Percentiles rank a stretch among this genome's conserved stretches.
These are phyloP conservation scores for Antrozous pallidus DNA, from an alignment of 2,797 vertebrate genomes.

Conservation along the genomic window DNA sequence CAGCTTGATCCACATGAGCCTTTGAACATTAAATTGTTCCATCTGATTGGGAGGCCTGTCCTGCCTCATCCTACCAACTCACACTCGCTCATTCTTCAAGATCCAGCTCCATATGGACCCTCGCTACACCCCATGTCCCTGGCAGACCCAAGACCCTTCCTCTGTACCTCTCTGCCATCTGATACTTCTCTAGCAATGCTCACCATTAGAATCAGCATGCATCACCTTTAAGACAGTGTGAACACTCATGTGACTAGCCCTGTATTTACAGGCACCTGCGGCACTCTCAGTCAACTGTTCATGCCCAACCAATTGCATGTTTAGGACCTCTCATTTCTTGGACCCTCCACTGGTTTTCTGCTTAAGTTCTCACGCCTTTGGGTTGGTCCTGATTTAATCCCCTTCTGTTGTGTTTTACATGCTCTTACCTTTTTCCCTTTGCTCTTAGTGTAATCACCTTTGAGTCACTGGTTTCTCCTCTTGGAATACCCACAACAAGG, in stretches of 20 bases:
- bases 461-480: neutral
- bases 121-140: neutral
- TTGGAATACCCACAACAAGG: neutral
- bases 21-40: neutral
- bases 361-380: neutral
- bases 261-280: neutral
- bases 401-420: neutral
- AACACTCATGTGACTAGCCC: neutral
- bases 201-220: neutral
- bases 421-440: neutral
- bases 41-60: neutral
- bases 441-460: neutral
- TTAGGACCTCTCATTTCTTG: neutral
- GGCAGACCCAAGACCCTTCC: neutral
- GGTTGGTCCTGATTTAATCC: neutral
- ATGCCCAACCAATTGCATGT: neutral
- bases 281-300: neutral
- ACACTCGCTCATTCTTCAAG: neutral
- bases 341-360: neutral
- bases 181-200: neutral
- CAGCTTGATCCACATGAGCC: neutral
- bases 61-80: neutral
- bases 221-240: fast-evolving
- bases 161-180: neutral
- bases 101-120: neutral